Base-by-base conservation (phyloP, 35 echinoderm and acorn worm genomes). In the Ophiothrix spiculata region DNA sequence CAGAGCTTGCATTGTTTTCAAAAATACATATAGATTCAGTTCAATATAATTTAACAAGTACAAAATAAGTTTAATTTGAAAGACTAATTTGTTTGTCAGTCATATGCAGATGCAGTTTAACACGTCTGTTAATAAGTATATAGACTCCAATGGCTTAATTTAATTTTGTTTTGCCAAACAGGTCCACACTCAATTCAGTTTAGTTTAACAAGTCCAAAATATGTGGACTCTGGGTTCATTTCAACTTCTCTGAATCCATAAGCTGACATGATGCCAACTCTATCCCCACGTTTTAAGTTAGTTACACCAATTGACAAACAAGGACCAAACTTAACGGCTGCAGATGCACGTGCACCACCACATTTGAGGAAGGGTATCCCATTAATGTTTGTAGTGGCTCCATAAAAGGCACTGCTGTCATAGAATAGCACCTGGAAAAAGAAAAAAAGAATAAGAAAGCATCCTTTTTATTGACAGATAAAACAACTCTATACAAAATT, bases 131-230 rank as follows among this genome's bases (percentile, higher is more conserved):
- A n/a, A n/a, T n/a, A n/a, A n/a, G n/a, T n/a, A n/a, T n/a, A n/a
- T n/a, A n/a, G n/a, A n/a, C n/a, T n/a, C n/a, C n/a, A n/a, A n/a
- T n/a, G n/a, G n/a, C n/a, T n/a, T n/a, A n/a, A n/a, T n/a, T n/a
- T n/a, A n/a, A n/a, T n/a, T n/a, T n/a, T n/a, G n/a, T n/a, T n/a
- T n/a, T n/a, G n/a, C n/a, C 3, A 75, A 19, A 75, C 73, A 75
- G 29, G 1, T 75, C 35, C 19, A 10, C 73, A 75, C 31, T 76
- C 32, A 37, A 14, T 64, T 85, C 76, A 93, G 38, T 81, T 92
- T n/a, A 97, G 84, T 85, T 94, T 98, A 56, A 98, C 91, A 19
- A 98, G 34, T 40, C 95, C 95, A 82, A 98, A 98, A 75, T 98
- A 98, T 11, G 91, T 94, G 16, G 91, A 85, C 33, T 93, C 91